A percentile compares a stretch with the other conserved stretches of the same genome.
Conservation (phyloP, 2,888 invertebrate genomes). For the Macrosiphum euphorbiae region DNA sequence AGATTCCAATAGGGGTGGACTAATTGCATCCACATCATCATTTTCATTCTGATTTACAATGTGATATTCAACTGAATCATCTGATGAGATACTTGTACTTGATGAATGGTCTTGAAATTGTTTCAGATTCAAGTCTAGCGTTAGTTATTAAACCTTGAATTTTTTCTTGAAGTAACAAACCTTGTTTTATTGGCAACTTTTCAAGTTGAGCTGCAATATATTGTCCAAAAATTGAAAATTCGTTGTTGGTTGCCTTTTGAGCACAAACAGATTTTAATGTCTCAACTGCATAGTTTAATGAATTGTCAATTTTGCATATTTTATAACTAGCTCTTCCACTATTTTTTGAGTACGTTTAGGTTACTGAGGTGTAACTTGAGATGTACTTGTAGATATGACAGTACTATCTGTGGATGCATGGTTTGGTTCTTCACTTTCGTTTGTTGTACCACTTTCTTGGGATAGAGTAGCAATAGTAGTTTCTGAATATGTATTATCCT, state of each 20-base stretch:
- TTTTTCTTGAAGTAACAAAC: background rate
- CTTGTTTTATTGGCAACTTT: background rate
- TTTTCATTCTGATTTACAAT: background rate
- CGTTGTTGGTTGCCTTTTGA: slow-evolving; percentile 5
- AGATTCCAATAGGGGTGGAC: background rate
- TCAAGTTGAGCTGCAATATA: background rate
- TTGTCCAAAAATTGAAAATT: slow-evolving; percentile 23
- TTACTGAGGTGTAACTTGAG: background rate
- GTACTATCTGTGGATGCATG: slow-evolving; percentile 19
- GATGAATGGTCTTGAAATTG: background rate
- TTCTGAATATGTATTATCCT: slow-evolving; percentile 6
- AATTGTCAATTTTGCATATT: background rate
- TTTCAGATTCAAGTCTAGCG: background rate
- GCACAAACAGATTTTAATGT: background rate
- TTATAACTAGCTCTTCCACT: no score
- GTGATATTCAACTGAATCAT: background rate
- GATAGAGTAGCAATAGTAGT: slow-evolving; percentile 26
- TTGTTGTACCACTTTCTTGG: slow-evolving; percentile 27
- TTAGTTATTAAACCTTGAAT: background rate
- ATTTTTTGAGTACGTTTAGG: background rate
- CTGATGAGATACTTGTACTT: background rate
- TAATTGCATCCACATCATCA: background rate
- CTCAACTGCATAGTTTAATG: slow-evolving; percentile 17
- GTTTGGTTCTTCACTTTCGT: slow-evolving; percentile 31
- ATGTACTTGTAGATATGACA: slow-evolving; percentile 17